Conservation (phyloP, 1,140 invertebrate species). For the Nomia melanderi region DNA sequence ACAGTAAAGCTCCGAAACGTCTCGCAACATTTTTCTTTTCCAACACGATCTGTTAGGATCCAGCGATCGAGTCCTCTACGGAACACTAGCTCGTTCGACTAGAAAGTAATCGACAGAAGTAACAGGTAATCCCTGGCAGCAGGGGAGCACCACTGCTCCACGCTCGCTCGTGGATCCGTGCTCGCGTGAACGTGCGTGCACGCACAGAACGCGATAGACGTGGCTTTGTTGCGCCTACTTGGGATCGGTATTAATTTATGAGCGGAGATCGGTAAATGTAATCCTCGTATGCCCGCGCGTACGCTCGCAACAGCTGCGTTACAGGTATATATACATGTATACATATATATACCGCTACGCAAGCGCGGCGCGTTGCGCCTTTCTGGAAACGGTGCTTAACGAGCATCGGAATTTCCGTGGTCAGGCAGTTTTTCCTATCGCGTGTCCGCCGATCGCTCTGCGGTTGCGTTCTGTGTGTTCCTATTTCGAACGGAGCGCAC, state of each 20-base stretch:
- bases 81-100: too few relatives aligned
- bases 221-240: slow-evolving; percentile 16
- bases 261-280: slow-evolving; percentile 33
- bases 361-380: neutral
- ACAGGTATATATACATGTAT: neutral
- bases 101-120: neutral
- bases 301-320: slow-evolving; percentile 10
- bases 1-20: too few relatives aligned
- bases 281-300: neutral
- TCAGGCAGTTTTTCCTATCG: neutral
- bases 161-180: neutral
- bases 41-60: too few relatives aligned
- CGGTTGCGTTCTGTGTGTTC: neutral
- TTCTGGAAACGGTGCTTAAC: neutral
- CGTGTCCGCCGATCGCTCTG: neutral
- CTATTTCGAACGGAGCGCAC: too few relatives aligned
- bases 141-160: slow-evolving; percentile 21
- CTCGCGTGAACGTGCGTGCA: neutral
- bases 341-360: neutral
- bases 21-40: too few relatives aligned
- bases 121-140: neutral
- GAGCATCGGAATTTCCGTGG: slow-evolving; percentile 4
- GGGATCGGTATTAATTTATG: slow-evolving; percentile 32
- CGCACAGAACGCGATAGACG: slow-evolving; percentile 5
- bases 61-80: too few relatives aligned